phyloP scores from a whole-genome alignment of 2,113 vertebrate species.

The Laticauda laticaudata region DNA sequence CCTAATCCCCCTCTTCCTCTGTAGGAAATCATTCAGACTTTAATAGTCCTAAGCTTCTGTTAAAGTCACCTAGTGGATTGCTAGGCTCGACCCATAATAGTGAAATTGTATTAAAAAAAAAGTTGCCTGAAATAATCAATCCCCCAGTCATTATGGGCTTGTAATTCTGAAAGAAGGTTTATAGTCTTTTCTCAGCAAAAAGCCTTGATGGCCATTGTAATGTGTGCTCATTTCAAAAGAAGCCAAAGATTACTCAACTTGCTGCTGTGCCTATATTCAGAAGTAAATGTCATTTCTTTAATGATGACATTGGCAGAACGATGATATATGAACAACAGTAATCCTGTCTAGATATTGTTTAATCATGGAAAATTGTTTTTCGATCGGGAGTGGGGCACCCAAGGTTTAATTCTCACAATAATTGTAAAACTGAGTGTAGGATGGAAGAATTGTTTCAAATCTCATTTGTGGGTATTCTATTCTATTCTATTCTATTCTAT shows the following conservation, averaged over 20 bases:
- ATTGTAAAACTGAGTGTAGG: background rate
- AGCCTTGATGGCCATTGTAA: fast-evolving
- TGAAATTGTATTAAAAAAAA: constrained; percentile 2
- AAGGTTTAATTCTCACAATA: background rate
- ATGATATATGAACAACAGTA: background rate
- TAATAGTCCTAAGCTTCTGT: background rate
- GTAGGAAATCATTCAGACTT: constrained; percentile 3
- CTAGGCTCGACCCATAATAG: background rate
- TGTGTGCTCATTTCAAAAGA: background rate
- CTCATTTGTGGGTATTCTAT: background rate
- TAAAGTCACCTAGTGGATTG: background rate
- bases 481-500: background rate
- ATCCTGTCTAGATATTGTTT: background rate
- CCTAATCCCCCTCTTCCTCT: background rate
- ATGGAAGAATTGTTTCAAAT: constrained; percentile 5
- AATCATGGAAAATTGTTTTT: constrained; percentile 5
- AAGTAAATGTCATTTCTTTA: constrained; percentile 2
- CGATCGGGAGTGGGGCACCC: background rate
- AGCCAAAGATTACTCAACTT: constrained; percentile 16
- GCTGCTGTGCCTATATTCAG: background rate
- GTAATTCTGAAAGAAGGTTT: background rate
- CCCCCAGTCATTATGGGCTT: background rate
- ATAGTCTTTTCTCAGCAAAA: background rate
- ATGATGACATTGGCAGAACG: fast-evolving
- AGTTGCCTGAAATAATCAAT: background rate